Percentiles rank a stretch among this genome's conserved stretches.
Evolutionary conservation across 2,888 invertebrate genomes (phyloP).

Genomic region (Embidobia sp.): DNA sequence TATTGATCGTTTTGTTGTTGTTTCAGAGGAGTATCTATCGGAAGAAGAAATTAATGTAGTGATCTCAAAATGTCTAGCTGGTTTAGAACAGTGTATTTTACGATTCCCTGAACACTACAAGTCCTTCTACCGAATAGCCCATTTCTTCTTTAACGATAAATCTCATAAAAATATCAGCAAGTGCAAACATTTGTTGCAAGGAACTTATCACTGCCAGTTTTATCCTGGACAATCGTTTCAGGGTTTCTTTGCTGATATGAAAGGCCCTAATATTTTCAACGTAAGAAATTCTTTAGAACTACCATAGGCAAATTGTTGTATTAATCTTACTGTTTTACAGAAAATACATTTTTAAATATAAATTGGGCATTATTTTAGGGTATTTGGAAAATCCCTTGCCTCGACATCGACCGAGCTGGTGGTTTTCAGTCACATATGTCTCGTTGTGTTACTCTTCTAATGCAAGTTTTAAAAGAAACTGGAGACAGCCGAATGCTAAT

Average conservation of each 20-base stretch:
- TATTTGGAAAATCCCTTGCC: slow-evolving; percentile 94
- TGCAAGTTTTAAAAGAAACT: slow-evolving; percentile 90
- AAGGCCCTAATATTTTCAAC: slow-evolving; percentile 93
- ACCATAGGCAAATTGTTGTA: too few relatives aligned
- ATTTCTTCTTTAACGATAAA: slow-evolving; percentile 90
- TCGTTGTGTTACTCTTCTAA: slow-evolving; percentile 89
- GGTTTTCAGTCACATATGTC: slow-evolving; percentile 96
- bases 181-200: slow-evolving; percentile 88
- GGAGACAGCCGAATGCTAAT: slow-evolving; percentile 91
- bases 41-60: slow-evolving; percentile 85
- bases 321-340: too few relatives aligned
- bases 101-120: slow-evolving; percentile 96
- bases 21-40: slow-evolving; percentile 70
- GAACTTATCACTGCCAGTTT: slow-evolving; percentile 85
- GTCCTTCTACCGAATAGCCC: slow-evolving; percentile 92
- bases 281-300: too few relatives aligned
- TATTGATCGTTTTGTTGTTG: too few relatives aligned
- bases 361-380: too few relatives aligned
- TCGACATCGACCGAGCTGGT: slow-evolving; percentile 95
- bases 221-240: slow-evolving; percentile 85
- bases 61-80: slow-evolving; percentile 87
- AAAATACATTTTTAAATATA: too few relatives aligned
- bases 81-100: slow-evolving; percentile 91
- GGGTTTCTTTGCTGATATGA: slow-evolving; percentile 93
- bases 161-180: slow-evolving; percentile 86